Evolutionary conservation across 2,113 vertebrate species (phyloP), one percentile per base, ranked within the genome.

Genomic region (Lethenteron camtschaticum): DNA sequence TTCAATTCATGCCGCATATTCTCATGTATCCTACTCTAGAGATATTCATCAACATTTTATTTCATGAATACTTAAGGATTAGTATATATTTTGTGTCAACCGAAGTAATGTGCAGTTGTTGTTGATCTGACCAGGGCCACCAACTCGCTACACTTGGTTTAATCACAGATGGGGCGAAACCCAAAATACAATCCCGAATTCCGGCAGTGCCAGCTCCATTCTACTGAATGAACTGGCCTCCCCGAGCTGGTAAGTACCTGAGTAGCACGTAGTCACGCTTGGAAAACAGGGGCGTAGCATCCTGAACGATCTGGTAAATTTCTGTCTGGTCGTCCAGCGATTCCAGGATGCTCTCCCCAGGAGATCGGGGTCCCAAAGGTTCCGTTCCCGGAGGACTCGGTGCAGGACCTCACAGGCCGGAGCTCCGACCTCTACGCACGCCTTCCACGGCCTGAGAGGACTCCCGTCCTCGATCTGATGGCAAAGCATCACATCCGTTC

Each of bases 351-450:
- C 41, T 41, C 41, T 41, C 82, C 74, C 80, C 71, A 89, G 78
- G n/a, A 88, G 73, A 72, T 88, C 85, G 63, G 88, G 85, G 0
- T 89, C 87, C 87, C 86, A 89, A 58, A 87, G 80, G 76, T 83
- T 83, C 41, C 85, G 79, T 56, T 89, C 87, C 69, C 85, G 75
- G 11, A 89, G 81, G 20, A 89, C 76, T 12, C 85, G 80, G 70
- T 87, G 83, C 41, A 89, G 78, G 72, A 88, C 84, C 0, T 72
- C 63, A 1, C 74, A 55, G 0, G 86, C 85, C 6, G 85, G 79
- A 0, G 85, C 86, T n/a, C 84, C 84, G 0, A 87, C 74, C 0
- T 86, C 85, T 0, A 83, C 82, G 68, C 80, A 82, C 4, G 78
- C 85, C 56, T 85, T 87, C 85, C 86, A 89, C 18, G 86, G 72